These are phyloP conservation scores for Numenius arquata DNA, from an alignment of 2,113 vertebrate genomes.

Conservation along the genomic window DNA sequence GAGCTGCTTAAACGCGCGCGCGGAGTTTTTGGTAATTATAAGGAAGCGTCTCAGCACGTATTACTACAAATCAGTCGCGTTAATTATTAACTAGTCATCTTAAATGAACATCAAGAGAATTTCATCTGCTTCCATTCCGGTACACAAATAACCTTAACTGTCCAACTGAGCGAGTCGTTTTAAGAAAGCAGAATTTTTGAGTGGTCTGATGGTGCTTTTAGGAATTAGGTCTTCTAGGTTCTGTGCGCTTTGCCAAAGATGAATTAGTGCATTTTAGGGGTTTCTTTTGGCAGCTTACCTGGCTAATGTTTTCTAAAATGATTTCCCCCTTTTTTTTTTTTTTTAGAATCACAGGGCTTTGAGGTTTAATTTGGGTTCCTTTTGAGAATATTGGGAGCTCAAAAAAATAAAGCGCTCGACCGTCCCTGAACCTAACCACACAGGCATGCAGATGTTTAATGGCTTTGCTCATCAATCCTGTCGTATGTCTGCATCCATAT, in stretches of 20 bases:
- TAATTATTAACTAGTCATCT: background rate
- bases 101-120: background rate
- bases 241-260: background rate
- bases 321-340: background rate
- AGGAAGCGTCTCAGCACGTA: background rate
- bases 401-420: background rate
- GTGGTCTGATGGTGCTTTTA: background rate
- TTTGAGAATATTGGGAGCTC: background rate
- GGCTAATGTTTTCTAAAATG: background rate
- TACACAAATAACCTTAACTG: background rate
- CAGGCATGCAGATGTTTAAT: background rate
- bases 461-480: background rate
- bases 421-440: background rate
- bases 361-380: background rate
- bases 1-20: background rate
- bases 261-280: background rate
- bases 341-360: accelerated
- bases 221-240: background rate
- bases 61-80: no score
- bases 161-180: background rate
- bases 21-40: accelerated
- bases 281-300: background rate
- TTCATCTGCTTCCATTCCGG: background rate
- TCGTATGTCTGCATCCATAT: background rate
- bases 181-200: background rate